Base-by-base conservation (phyloP, 2,888 invertebrate genomes). In the Gibbula magus region DNA sequence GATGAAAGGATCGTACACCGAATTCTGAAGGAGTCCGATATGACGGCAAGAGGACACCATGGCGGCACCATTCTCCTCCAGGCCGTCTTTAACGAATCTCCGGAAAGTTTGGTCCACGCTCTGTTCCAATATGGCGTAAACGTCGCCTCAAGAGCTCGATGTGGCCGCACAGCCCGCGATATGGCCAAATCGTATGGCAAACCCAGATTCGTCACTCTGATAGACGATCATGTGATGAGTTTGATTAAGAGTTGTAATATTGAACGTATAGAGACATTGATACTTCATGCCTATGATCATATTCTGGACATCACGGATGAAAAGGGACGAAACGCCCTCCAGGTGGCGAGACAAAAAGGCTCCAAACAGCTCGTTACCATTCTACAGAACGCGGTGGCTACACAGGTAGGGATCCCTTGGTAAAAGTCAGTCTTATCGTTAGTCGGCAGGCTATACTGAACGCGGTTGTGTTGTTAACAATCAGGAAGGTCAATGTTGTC, bases 231-330 rank as follows among this genome's bases (percentile, higher is more conserved):
- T 70, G 84, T 90, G 20, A 79, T 87, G 7, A 77, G 83, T 13
- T 78, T 88, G 22, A 84, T 88, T 16, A 82, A 84, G 51, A 79
- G 83, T n/a, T 85, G 86, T 79, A 79, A 88, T 74, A 78, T 87
- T n/a, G 83, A 84, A 5, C 78, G 79, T 7, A 73, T 92, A 67
- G 91, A 92, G 80, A 80, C 81, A 5, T 82, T 92, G 25, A 81
- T 92, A n/a, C 76, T 91, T 10, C 86, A 89, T 25, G 88, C 88
- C 18, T 92, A 92, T 82, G 90, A 91, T 77, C 90, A 91, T 82
- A 85, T 92, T n/a, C 61, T 87, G 29, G 91, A 90, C 83, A 87
- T 88, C 0, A 84, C 81, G 0, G 86, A 87, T 66, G 78, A 81
- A 16, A 79, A 82, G 3, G 85, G 84, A 0, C 13, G n/a, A 8